These are phyloP conservation scores for Ischnura elegans DNA, from an alignment of 2,888 invertebrate species.

Conservation along the genomic window DNA sequence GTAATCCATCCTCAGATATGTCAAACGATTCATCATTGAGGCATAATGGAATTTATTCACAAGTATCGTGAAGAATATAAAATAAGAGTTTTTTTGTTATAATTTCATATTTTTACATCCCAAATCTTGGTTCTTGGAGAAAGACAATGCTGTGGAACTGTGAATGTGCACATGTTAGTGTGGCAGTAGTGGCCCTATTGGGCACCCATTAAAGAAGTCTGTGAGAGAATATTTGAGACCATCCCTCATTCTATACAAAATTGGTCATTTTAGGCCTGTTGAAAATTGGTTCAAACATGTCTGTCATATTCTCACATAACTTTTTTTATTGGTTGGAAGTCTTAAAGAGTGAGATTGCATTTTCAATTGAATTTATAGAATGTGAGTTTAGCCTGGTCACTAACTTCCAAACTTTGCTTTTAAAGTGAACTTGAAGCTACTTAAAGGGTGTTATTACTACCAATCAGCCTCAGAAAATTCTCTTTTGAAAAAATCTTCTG, in stretches of 20 bases:
- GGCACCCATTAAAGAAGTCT: background rate
- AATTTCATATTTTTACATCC: no score
- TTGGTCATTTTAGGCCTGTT: background rate
- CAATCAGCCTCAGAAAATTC: no score
- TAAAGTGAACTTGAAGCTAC: background rate
- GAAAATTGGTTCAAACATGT: background rate
- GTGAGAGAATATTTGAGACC: background rate
- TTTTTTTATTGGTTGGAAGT: background rate
- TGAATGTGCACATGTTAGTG: slow-evolving; percentile 53
- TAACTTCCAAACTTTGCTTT: background rate
- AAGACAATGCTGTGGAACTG: slow-evolving; percentile 28
- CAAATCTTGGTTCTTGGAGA: background rate
- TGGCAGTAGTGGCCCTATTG: slow-evolving; percentile 40
- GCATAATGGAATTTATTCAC: no score
- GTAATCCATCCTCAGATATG: no score
- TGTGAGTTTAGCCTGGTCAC: background rate
- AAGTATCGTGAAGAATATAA: no score
- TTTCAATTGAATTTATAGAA: background rate
- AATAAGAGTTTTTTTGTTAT: no score
- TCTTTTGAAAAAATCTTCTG: no score
- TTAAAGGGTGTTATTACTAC: no score
- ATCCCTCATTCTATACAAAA: background rate
- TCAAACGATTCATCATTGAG: no score
- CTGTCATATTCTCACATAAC: background rate
- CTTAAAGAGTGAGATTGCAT: background rate